Conservation (phyloP, 92 coral and sea anemone genomes). For the Plumapathes pennacea region DNA sequence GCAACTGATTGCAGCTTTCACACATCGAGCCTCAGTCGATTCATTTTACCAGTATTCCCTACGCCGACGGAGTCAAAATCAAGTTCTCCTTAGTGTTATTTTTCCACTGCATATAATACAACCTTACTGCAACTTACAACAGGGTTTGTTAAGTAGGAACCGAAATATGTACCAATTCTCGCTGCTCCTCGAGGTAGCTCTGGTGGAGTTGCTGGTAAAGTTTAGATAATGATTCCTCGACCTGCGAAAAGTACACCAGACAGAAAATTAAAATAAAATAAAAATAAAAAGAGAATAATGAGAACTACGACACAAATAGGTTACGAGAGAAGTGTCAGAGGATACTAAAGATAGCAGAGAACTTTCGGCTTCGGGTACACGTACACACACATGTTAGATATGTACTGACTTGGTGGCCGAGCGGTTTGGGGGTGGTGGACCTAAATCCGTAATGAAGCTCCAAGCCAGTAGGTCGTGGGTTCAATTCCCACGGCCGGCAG, state of each 20-base stretch:
- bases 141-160: background rate
- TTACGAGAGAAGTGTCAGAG: no score
- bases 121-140: background rate
- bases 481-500: no score
- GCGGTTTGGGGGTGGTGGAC: background rate
- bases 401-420: no score
- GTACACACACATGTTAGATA: no score
- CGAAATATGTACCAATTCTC: slow-evolving; percentile 54
- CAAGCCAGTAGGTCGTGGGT: background rate
- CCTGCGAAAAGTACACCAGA: slow-evolving; percentile 21
- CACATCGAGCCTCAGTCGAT: background rate
- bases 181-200: slow-evolving; percentile 69
- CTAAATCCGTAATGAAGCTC: background rate
- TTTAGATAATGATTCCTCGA: slow-evolving; percentile 62
- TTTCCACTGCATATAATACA: no score
- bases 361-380: no score
- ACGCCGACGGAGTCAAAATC: no score
- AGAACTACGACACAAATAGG: background rate
- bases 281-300: background rate
- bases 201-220: slow-evolving; percentile 65
- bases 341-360: no score
- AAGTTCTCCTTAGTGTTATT: no score
- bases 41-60: background rate
- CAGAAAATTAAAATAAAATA: background rate
- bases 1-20: no score